Percentiles rank a stretch among this genome's conserved stretches.
These are phyloP conservation scores for Drosophila antonietae DNA, from an alignment of 2,888 invertebrate genomes.

Conservation along the genomic window DNA sequence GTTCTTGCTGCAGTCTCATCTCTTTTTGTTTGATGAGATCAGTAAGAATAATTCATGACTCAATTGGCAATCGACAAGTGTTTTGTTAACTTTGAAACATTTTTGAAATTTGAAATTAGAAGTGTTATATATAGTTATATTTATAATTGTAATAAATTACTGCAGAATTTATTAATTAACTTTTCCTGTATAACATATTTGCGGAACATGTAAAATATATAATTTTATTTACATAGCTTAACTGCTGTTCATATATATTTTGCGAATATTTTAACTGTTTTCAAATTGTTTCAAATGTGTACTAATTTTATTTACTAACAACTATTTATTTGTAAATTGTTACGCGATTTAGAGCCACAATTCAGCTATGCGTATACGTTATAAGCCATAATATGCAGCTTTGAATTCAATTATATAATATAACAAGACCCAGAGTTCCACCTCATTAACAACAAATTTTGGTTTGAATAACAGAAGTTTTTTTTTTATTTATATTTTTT, in stretches of 20 bases:
- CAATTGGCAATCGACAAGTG: neutral
- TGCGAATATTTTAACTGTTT: neutral
- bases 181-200: neutral
- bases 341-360: neutral
- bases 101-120: no score
- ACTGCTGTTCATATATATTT: neutral
- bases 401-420: neutral
- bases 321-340: conserved; percentile 9
- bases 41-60: conserved; percentile 15
- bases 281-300: neutral
- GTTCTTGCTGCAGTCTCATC: conserved; percentile 11
- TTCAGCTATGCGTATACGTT: neutral
- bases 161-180: neutral
- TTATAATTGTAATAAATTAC: neutral
- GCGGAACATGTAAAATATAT: neutral
- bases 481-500: neutral
- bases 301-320: neutral
- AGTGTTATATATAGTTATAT: no score
- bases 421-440: conserved; percentile 1
- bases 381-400: conserved; percentile 12
- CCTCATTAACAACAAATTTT: conserved; percentile 24
- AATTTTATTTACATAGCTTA: neutral
- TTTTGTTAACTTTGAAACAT: no score
- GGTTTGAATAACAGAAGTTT: conserved; percentile 8
- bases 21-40: conserved; percentile 8